Evolutionary conservation across 2,797 vertebrate species (phyloP), one percentile per base, ranked within the genome.

Genomic region (Delichon dasypus): DNA sequence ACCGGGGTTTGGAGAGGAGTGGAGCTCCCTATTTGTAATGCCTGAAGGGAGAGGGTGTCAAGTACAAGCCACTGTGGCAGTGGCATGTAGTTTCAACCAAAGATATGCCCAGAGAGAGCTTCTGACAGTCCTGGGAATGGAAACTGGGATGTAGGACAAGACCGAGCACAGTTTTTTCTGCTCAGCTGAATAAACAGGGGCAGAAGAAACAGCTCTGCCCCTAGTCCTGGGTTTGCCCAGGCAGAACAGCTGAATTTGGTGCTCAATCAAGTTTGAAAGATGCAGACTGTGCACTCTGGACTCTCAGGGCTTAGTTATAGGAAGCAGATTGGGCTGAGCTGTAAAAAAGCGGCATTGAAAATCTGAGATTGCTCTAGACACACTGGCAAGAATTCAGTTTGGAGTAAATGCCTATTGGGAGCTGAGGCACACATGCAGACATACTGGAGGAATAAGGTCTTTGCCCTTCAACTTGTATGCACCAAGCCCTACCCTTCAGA

Each of bases 371-470:
- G 19, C 34, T 76, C 47, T 70, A 38, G 13, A 54, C 7, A 16
- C 2, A 3, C 6, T 18, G 27, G 9, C 21, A 58, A 65, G 11
- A 85, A 47, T 54, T 51, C n/a, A 3, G 5, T 61, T 67, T 51
- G 17, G 30, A 19, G 5, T 62, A 50, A 0, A 0, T 38, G 16
- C 25, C 26, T 34, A 57, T 18, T 3, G 4, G 61, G 74, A 88
- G 36, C 7, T 72, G 64, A 86, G 45, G 27, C 36, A 51, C 10
- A 18, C 20, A 19, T 9, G 25, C 0, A 1, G 1, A 74, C 7
- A 40, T 25, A 25, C 18, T 86, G 30, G 34, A 78, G 50, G 26
- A 64, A 25, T 42, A 42, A 50, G 19, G 60, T 40, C 23, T 80
- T 36, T 67, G 7, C 6, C 36, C 20, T 78, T 42, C 67, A 61